Conservation (phyloP, 2,888 invertebrate genomes). For the Ectemnius cavifrons region DNA sequence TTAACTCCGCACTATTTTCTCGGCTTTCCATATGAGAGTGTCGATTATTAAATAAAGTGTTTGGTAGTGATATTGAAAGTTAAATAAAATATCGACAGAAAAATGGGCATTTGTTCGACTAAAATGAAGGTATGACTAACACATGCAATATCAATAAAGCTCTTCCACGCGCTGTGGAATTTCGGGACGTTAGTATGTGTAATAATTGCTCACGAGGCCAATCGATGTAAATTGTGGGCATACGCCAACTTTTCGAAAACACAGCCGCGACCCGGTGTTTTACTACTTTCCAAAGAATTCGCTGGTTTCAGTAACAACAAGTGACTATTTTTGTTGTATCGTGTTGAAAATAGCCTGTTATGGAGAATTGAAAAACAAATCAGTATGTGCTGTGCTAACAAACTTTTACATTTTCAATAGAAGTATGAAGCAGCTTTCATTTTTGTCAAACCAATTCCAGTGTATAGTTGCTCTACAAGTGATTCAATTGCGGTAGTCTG, state of each 20-base stretch:
- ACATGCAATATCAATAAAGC: too few relatives aligned
- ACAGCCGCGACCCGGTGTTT: too few relatives aligned
- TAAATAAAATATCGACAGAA: constrained; percentile 46
- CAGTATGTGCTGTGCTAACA: too few relatives aligned
- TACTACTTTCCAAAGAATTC: too few relatives aligned
- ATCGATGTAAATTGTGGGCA: constrained; percentile 66
- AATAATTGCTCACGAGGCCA: constrained; percentile 31
- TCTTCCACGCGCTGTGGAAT: constrained; percentile 26
- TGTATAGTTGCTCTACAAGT: constrained; percentile 60
- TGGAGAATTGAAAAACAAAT: too few relatives aligned
- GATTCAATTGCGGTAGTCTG: constrained; percentile 64
- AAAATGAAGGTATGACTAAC: too few relatives aligned
- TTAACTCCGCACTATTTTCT: background rate
- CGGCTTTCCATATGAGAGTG: background rate
- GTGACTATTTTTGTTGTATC: too few relatives aligned
- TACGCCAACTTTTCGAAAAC: constrained; percentile 52
- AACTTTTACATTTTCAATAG: too few relatives aligned
- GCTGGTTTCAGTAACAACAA: too few relatives aligned
- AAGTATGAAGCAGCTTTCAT: too few relatives aligned
- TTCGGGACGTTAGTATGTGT: constrained; percentile 34
- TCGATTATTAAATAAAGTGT: background rate
- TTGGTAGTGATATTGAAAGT: constrained; percentile 36
- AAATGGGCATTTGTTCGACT: constrained; percentile 40
- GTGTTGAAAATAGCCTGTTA: too few relatives aligned
- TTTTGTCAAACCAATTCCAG: too few relatives aligned